phyloP scores from a whole-genome alignment of 2,888 invertebrate genomes.

The Siphlonurus alternatus region DNA sequence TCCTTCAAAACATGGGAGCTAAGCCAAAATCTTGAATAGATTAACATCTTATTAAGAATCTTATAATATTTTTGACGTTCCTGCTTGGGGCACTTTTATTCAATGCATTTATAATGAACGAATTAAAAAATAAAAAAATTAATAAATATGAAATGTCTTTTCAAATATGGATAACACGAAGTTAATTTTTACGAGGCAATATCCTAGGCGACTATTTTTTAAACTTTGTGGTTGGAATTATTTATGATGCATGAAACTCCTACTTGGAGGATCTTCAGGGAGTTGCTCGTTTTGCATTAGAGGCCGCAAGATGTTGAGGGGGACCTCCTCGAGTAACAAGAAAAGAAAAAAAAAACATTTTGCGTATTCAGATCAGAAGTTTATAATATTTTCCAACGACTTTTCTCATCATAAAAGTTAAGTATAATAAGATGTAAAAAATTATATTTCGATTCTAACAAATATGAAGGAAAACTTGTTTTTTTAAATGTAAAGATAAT shows the following conservation, averaged over 20 bases:
- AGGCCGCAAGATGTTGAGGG: not conserved
- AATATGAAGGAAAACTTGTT: too few species aligned
- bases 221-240: not conserved
- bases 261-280: not conserved
- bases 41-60: too few species aligned
- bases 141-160: not conserved
- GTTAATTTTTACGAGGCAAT: not conserved
- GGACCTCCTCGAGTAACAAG: not conserved
- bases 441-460: too few species aligned
- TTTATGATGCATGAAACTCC: not conserved
- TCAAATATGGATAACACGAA: not conserved
- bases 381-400: not conserved
- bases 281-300: not conserved
- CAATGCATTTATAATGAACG: too few species aligned
- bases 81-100: too few species aligned
- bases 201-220: not conserved
- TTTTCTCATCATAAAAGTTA: not conserved
- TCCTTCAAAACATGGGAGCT: too few species aligned
- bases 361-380: not conserved
- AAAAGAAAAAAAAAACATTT: not conserved
- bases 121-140: too few species aligned
- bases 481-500: too few species aligned
- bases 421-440: not conserved
- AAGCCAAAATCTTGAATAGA: too few species aligned
- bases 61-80: too few species aligned